Evolutionary conservation across 1,140 invertebrate species (phyloP), one percentile per base, ranked within the genome.

Genomic region (Pectinophora gossypiella): DNA sequence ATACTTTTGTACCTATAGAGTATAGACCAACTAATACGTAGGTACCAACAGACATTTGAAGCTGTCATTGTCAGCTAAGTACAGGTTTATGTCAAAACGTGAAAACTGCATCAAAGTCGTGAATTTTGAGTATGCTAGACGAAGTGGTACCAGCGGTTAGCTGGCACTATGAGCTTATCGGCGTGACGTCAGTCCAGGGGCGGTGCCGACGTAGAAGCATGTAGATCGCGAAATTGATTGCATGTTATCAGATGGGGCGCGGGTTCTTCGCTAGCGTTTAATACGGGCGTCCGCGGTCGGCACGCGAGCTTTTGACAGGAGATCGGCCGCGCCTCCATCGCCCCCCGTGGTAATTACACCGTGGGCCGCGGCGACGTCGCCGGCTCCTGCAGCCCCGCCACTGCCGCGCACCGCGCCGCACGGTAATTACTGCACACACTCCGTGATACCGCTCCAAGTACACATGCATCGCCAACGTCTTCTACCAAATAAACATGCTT

Each of bases 161-260:
- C 69, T 76, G 79, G 80, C 78, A 85, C 80, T 81, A 73, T 72
- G 59, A 61, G 59, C 67, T 72, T 79, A 76, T 77, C 67, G 73
- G 68, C 68, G 71, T 84, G 73, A 85, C 76, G 81, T 84, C 75
- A 82, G 70, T 74, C 69, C 69, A 69, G 56, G 73, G 73, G 73
- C 71, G 79, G 72, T 77, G 78, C 78, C 81, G 81, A 82, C 74
- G 79, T 85, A 81, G 76, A 83, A 68, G 78, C 74, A 81, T 85
- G 79, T 84, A 87, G 84, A 87, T 87, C 80, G 84, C 84, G 75
- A 84, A 87, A 81, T 85, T 84, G 84, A 87, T 87, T 84, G 81
- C 80, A 85, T 76, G 77, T 74, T 85, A 87, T 87, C 83, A 76
- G 81, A 84, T 85, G 78, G 76, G 73, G 79, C 76, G 76, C 81